Conservation (phyloP, 2,888 invertebrate species). For the Caenorhabditis sp. region DNA sequence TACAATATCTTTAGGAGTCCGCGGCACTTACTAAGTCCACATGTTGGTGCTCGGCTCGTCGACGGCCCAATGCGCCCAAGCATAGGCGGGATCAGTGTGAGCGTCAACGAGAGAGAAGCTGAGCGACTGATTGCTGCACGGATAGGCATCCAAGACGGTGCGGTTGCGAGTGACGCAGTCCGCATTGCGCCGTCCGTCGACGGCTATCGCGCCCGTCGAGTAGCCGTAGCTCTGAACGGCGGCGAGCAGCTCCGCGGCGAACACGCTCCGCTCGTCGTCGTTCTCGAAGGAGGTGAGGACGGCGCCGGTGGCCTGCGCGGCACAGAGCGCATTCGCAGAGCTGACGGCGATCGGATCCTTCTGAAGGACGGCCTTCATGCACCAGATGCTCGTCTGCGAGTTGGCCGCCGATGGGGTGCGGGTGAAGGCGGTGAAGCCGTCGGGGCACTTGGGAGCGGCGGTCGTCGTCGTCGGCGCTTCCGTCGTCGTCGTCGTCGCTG, state of each 20-base stretch:
- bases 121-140: not conserved
- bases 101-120: not conserved
- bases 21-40: slow-evolving; percentile 30
- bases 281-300: slow-evolving; percentile 1
- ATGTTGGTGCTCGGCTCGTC: slow-evolving; percentile 15
- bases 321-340: slow-evolving; percentile 5
- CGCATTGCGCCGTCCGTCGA: slow-evolving; percentile 18
- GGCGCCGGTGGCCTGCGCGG: not conserved
- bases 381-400: slow-evolving; percentile 1
- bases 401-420: slow-evolving; percentile 5
- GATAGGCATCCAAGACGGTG: slow-evolving; percentile 3
- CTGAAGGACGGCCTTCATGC: slow-evolving; percentile 5
- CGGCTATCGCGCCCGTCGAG: slow-evolving; percentile 9
- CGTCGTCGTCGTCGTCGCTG: not conserved
- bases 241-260: not conserved
- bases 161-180: slow-evolving; percentile 1
- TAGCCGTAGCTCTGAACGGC: not conserved
- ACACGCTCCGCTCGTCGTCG: not conserved
- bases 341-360: slow-evolving; percentile 3
- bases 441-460: slow-evolving; percentile 5
- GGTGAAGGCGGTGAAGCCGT: not conserved
- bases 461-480: not conserved
- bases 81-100: slow-evolving; percentile 4
- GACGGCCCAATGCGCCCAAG: slow-evolving; percentile 12
- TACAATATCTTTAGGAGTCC: not conserved